Evolutionary conservation across 2,797 vertebrate species (phyloP).

Genomic region (Otus scops): DNA sequence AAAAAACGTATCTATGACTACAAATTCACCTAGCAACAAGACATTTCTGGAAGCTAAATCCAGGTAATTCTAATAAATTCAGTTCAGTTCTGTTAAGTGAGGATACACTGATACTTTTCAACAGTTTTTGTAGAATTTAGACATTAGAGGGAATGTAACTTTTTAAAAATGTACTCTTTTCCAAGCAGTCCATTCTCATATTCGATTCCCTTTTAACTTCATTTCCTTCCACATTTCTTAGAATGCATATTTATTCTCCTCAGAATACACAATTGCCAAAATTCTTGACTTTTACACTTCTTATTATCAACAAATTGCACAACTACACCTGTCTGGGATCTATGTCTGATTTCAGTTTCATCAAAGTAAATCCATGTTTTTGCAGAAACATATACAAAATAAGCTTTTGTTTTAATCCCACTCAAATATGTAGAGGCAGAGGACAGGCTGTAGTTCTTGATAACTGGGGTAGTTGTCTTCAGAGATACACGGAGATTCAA

Average conservation of each 20-base stretch:
- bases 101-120: not conserved
- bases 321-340: not conserved
- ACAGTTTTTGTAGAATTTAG: not conserved
- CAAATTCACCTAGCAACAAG: constrained; percentile 16
- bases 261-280: not conserved
- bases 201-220: not conserved
- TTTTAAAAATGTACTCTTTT: not conserved
- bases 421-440: not conserved
- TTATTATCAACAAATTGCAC: not conserved
- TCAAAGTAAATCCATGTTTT: not conserved
- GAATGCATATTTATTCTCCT: not conserved
- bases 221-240: not conserved
- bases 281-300: not conserved
- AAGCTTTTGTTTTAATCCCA: not conserved
- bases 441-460: not conserved
- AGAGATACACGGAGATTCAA: not conserved
- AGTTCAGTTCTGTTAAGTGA: not conserved
- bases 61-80: not conserved
- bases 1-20: not conserved
- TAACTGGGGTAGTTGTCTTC: not conserved
- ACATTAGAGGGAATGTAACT: not conserved
- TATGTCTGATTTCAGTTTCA: not conserved
- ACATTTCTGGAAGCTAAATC: not conserved
- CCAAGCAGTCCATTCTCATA: not conserved
- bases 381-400: not conserved